Base-by-base conservation (phyloP, 2,113 vertebrate genomes). In the Heterotis niloticus region DNA sequence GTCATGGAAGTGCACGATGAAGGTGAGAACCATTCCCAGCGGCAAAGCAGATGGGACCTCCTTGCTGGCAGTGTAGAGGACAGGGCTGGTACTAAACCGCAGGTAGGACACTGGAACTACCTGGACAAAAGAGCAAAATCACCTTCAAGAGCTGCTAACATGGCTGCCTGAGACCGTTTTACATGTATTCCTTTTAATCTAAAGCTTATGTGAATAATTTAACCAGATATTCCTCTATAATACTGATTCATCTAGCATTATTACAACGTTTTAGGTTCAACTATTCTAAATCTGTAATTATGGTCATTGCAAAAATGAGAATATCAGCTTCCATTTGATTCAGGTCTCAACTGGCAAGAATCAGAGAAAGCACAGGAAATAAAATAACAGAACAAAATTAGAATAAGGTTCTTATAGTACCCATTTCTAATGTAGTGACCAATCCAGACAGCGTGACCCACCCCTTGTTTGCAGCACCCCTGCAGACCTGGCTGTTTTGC, bases 31-130 rank as follows among this genome's bases (percentile, higher is more conserved):
- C 26, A 91, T 84, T 20, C 97, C 97, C 86, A 99, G 82, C 0
- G 97, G 98, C 52, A 99, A 86, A 78, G 94, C 92, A 0, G 81
- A 66, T 76, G 95, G 83, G 0, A 81, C 77, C 75, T 96, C 94
- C 75, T 84, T 86, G 84, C 81, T 90, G 44, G 87, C 83, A 0
- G 88, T 93, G 79, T 94, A 84, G 60, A 98, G 87, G 13, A 88
- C n/a, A 0, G 96, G 95, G 81, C 89, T 92, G 85, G 93, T 93
- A 75, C 94, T 95, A 81, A 97, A 88, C 80, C 94, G 92, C 64
- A 99, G 83, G 73, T 98, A 99, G 0, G 96, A 96, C 73, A 99
- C 90, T 10, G 96, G 95, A n/a, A 92, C 89, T 70, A 99, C 98
- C 97, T 99, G 83, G 75, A 79, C 64, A 66, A 84, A 81, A 7